Evolutionary conservation across 2,113 vertebrate species (phyloP).

Genomic region (Lanius ludovicianus): DNA sequence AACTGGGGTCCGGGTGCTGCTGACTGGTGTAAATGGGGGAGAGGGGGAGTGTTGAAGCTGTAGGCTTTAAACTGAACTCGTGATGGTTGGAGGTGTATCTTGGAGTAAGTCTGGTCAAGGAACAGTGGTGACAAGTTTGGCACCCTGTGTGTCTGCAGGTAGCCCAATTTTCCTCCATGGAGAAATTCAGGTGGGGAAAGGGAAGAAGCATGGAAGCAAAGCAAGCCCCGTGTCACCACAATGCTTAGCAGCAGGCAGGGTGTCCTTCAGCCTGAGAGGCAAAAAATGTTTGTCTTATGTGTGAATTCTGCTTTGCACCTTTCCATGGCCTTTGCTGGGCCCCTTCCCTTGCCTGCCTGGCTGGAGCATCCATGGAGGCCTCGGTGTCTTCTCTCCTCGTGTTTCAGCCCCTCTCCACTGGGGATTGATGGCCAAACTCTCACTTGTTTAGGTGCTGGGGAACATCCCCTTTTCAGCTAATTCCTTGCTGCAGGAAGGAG

Average conservation of each 20-base stretch:
- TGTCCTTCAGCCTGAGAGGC: not conserved
- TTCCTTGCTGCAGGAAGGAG: not conserved
- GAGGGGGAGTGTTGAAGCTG: not conserved
- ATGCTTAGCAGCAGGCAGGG: not conserved
- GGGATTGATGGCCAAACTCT: not conserved
- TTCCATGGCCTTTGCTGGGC: not conserved
- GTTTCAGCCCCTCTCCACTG: not conserved
- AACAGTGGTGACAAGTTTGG: not conserved
- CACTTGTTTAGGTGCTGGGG: not conserved
- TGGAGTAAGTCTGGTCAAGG: not conserved
- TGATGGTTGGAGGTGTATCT: not conserved
- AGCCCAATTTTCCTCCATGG: fast-evolving
- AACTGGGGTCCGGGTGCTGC: fast-evolving
- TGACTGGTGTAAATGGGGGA: not conserved
- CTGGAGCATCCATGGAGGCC: not conserved
- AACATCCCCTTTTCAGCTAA: not conserved
- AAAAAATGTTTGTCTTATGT: not conserved
- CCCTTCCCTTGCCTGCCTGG: not conserved
- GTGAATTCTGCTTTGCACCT: not conserved
- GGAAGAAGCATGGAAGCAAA: not conserved
- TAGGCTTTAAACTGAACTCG: not conserved
- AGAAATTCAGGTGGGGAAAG: not conserved
- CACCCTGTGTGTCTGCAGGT: not conserved
- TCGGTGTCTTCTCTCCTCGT: not conserved
- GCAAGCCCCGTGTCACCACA: fast-evolving